These are phyloP conservation scores for Yoshiicerus persimilis DNA, from an alignment of 1,140 invertebrate species.

Conservation along the genomic window DNA sequence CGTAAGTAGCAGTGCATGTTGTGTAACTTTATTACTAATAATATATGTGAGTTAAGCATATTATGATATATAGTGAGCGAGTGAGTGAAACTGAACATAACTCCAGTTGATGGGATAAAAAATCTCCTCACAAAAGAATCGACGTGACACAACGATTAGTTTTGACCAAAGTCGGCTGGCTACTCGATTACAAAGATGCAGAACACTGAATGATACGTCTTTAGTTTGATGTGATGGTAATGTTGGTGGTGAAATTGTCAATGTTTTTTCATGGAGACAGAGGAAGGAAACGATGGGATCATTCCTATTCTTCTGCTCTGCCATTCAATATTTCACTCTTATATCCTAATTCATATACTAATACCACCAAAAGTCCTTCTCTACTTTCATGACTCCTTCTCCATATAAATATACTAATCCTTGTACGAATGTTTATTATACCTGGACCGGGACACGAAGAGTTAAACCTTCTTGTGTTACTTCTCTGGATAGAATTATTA, in stretches of 20 bases:
- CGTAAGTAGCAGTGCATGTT: not conserved
- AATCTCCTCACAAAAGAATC: constrained; percentile 30
- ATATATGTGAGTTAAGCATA: not conserved
- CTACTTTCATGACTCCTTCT: too few relatives aligned
- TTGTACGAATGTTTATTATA: not conserved
- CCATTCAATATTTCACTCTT: too few relatives aligned
- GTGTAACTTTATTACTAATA: not conserved
- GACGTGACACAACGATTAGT: constrained; percentile 49
- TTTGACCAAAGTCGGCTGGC: constrained; percentile 43
- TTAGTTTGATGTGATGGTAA: constrained; percentile 13
- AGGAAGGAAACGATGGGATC: constrained; percentile 24
- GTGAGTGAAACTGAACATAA: not conserved
- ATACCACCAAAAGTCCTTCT: not conserved
- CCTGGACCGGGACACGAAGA: too few relatives aligned
- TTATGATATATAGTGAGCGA: not conserved
- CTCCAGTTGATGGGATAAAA: not conserved
- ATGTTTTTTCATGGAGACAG: constrained; percentile 8
- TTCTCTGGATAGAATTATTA: not conserved
- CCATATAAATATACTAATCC: not conserved
- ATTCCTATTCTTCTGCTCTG: not conserved
- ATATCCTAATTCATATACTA: not conserved
- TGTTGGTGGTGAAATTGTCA: constrained; percentile 1
- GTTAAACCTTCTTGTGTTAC: not conserved
- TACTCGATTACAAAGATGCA: constrained; percentile 38
- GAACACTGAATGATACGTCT: constrained; percentile 35